Evolutionary conservation across 2,797 vertebrate species (phyloP).

Genomic region (Syngnathus acus): DNA sequence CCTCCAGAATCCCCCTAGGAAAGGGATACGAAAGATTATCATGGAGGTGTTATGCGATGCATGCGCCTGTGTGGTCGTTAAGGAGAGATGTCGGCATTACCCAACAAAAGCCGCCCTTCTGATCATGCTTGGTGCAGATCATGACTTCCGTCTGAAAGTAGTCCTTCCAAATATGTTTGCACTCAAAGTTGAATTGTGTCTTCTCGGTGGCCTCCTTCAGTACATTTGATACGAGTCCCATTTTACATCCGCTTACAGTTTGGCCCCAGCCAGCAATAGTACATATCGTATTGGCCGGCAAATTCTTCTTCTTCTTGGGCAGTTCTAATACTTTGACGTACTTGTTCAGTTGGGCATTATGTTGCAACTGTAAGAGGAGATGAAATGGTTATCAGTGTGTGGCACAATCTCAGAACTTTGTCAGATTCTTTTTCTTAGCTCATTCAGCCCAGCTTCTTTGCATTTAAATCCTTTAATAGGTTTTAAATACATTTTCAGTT

Average conservation of each 20-base stretch:
- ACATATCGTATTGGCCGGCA: slow-evolving; percentile 29
- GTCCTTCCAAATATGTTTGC: not conserved
- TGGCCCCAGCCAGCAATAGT: slow-evolving; percentile 58
- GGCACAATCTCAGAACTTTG: not conserved
- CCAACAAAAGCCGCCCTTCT: slow-evolving; percentile 49
- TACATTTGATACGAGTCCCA: not conserved
- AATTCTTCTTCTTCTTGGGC: slow-evolving; percentile 25
- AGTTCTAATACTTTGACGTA: slow-evolving; percentile 38
- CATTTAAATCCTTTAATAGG: no score
- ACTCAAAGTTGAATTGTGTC: slow-evolving; percentile 16
- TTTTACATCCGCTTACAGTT: not conserved
- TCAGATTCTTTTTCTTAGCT: no score
- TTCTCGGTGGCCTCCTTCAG: slow-evolving; percentile 45
- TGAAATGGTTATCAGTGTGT: not conserved
- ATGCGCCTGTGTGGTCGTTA: not conserved
- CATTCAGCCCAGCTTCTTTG: no score
- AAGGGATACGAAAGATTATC: not conserved
- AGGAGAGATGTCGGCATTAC: slow-evolving; percentile 30
- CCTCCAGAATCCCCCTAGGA: slow-evolving; percentile 70
- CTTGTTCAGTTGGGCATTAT: slow-evolving; percentile 36
- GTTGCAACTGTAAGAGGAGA: slow-evolving; percentile 45
- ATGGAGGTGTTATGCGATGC: not conserved
- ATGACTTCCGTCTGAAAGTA: slow-evolving; percentile 28
- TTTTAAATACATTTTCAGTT: not conserved
- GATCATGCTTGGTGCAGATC: slow-evolving; percentile 53